phyloP scores from a whole-genome alignment of 2,888 invertebrate genomes.

The Epicampocera succincta region DNA sequence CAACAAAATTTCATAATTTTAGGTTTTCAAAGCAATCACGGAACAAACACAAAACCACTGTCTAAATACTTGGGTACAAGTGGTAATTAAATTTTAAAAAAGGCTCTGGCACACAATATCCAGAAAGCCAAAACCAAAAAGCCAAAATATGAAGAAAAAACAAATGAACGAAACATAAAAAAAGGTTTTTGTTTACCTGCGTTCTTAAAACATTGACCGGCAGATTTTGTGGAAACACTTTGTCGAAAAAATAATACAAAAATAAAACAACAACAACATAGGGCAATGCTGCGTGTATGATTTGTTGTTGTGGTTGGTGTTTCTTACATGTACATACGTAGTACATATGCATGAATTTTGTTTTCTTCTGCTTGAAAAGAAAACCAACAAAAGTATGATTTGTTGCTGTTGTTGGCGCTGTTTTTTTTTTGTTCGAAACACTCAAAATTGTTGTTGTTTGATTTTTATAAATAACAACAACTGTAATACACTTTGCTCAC shows the following conservation, averaged over 20 bases:
- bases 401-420: slow-evolving; percentile 23
- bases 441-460: slow-evolving; percentile 37
- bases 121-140: slow-evolving; percentile 44
- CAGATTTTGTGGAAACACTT: slow-evolving; percentile 57
- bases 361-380: slow-evolving; percentile 34
- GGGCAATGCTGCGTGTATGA: slow-evolving; percentile 37
- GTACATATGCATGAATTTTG: slow-evolving; percentile 30
- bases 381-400: slow-evolving; percentile 45
- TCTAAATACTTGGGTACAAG: slow-evolving; percentile 30
- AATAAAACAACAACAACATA: background rate
- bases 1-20: slow-evolving; percentile 36
- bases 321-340: slow-evolving; percentile 22
- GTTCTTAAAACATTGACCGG: slow-evolving; percentile 63
- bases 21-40: slow-evolving; percentile 32
- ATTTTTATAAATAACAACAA: slow-evolving; percentile 36
- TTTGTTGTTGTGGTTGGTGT: slow-evolving; percentile 25
- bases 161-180: background rate
- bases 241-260: background rate
- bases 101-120: slow-evolving; percentile 36
- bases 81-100: slow-evolving; percentile 53
- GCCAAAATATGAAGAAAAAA: too few species aligned
- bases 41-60: slow-evolving; percentile 2
- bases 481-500: slow-evolving; percentile 49
- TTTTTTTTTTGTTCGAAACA: slow-evolving; percentile 37
- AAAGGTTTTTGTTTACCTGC: slow-evolving; percentile 64